Evolutionary conservation across 2,797 vertebrate species (phyloP).

Genomic region (Pangasius mekongensis): DNA sequence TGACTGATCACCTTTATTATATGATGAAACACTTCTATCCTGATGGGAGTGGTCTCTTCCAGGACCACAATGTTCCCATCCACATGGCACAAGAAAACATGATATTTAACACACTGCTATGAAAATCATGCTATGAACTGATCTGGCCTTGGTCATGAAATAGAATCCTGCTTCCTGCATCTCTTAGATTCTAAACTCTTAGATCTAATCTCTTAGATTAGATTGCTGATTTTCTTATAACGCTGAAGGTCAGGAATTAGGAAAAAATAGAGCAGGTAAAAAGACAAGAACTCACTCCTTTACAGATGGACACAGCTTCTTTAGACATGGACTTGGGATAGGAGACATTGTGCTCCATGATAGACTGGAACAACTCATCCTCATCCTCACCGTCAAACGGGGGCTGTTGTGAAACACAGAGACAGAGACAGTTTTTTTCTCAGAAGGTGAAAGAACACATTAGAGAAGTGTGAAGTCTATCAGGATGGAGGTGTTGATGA

Average conservation of each 20-base stretch:
- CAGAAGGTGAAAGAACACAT: constrained; percentile 14
- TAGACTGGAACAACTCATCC: constrained; percentile 97
- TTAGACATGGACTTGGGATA: constrained; percentile 97
- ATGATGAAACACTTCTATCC: background rate
- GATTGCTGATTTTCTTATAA: background rate
- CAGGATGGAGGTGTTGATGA: constrained; percentile 30
- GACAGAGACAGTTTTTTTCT: background rate
- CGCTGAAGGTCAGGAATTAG: background rate
- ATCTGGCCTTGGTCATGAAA: background rate
- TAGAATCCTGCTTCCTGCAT: too few species aligned
- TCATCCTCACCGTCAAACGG: constrained; percentile 98
- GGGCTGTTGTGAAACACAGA: constrained; percentile 75
- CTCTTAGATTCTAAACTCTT: background rate
- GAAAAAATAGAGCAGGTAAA: background rate
- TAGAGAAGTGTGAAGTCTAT: constrained; percentile 27
- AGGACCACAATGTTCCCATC: background rate
- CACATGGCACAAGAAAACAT: background rate
- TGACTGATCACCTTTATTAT: background rate
- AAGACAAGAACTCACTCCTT: constrained; percentile 84
- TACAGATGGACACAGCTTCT: constrained; percentile 98
- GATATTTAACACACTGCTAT: background rate
- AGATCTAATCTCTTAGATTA: too few species aligned
- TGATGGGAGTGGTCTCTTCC: background rate
- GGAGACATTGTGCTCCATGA: constrained; percentile 98
- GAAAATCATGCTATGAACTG: constrained; percentile 13